Conservation (phyloP, 2,113 vertebrate genomes). For the Hemiprocne comata region DNA sequence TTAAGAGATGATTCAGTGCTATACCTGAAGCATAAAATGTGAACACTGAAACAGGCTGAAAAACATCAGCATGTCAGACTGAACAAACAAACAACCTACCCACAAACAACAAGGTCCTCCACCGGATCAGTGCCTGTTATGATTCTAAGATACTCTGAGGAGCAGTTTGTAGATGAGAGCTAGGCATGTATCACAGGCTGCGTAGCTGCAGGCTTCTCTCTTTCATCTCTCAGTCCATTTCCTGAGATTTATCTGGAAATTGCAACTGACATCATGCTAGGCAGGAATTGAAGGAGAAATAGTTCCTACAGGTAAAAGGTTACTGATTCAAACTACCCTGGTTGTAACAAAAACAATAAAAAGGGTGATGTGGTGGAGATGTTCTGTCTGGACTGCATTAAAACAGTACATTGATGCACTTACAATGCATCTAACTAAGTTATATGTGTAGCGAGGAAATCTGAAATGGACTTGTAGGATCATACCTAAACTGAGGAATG, state of each 20-base stretch:
- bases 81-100: neutral
- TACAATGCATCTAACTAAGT: neutral
- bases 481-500: neutral
- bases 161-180: neutral
- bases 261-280: neutral
- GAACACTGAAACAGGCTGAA: neutral
- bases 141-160: neutral
- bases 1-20: neutral
- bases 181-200: neutral
- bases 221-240: neutral
- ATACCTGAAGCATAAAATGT: neutral
- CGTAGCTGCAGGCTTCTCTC: neutral
- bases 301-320: neutral
- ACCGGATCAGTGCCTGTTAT: neutral
- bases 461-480: neutral
- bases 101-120: neutral
- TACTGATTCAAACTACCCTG: neutral
- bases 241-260: neutral
- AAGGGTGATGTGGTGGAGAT: neutral
- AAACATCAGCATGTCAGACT: neutral
- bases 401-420: neutral
- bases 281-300: neutral
- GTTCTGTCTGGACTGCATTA: neutral
- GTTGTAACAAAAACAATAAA: neutral
- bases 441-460: neutral